Conservation (phyloP, 2,797 vertebrate species). For the Hypotaenidia philippensis region DNA sequence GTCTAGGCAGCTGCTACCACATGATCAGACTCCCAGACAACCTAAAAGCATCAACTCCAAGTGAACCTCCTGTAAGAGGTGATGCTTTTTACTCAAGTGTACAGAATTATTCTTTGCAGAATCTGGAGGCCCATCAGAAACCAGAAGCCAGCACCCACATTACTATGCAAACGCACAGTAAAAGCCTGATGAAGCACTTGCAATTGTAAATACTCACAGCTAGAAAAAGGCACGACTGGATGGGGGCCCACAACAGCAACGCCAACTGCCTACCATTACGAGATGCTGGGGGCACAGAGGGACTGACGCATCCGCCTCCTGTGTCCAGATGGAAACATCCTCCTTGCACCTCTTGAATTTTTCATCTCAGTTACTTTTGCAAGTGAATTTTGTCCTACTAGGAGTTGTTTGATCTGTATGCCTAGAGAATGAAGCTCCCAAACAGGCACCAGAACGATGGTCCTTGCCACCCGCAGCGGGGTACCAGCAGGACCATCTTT, state of each 20-base stretch:
- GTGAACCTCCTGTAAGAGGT: background rate
- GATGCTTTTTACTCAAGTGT: background rate
- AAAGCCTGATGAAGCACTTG: background rate
- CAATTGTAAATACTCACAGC: background rate
- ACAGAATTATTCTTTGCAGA: background rate
- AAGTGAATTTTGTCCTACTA: background rate
- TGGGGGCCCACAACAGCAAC: background rate
- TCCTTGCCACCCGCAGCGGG: rapidly evolving
- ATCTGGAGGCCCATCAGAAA: background rate
- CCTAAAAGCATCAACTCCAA: background rate
- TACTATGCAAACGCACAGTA: background rate
- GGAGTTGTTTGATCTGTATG: background rate
- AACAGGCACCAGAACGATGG: background rate
- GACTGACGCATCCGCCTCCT: rapidly evolving
- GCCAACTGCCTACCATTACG: background rate
- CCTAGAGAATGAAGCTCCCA: rapidly evolving
- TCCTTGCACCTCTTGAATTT: background rate
- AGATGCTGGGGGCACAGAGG: background rate
- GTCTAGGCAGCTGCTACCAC: background rate
- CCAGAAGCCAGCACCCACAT: background rate
- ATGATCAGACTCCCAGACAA: background rate
- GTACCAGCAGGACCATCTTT: background rate
- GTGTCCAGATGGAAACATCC: background rate
- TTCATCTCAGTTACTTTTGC: background rate
- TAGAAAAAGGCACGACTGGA: background rate